Percentiles rank a stretch among this genome's conserved stretches.
Conservation (phyloP, 2,797 vertebrate species). For the Dendrocincla fuliginosa region DNA sequence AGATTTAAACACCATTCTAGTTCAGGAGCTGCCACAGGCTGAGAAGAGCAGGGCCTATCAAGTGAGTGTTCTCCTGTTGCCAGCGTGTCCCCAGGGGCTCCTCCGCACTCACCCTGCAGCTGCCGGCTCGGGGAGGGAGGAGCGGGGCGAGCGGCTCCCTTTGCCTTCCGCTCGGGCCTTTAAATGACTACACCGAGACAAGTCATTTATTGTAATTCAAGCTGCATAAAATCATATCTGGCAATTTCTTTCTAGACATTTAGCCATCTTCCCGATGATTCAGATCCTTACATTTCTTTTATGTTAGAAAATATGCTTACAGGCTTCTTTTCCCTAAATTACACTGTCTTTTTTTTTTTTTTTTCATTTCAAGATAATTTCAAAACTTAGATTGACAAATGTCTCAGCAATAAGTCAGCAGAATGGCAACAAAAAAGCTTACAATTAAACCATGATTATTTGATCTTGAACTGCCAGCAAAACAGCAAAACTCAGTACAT, state of each 20-base stretch:
- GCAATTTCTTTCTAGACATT: slow-evolving; percentile 41
- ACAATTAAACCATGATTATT: background rate
- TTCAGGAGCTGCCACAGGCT: background rate
- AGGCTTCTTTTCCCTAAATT: background rate
- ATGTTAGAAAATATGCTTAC: slow-evolving; percentile 59
- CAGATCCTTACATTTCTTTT: slow-evolving; percentile 52
- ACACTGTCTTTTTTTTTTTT: background rate
- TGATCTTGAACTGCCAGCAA: background rate
- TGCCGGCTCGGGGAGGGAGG: background rate
- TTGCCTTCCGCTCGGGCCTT: background rate
- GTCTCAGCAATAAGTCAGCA: slow-evolving; percentile 49
- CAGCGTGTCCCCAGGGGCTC: background rate
- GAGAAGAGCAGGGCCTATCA: background rate
- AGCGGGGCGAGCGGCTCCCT: background rate
- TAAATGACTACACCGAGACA: background rate
- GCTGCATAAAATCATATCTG: slow-evolving; percentile 9
- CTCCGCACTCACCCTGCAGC: background rate
- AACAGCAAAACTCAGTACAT: background rate
- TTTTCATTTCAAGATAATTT: slow-evolving; percentile 59
- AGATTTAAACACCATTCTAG: background rate
- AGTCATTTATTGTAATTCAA: background rate
- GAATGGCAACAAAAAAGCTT: background rate
- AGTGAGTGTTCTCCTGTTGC: background rate
- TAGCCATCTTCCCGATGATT: slow-evolving; percentile 52
- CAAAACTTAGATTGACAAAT: slow-evolving; percentile 47